A percentile compares a stretch with the other conserved stretches of the same genome.
Evolutionary conservation across 2,113 vertebrate species (phyloP).

Genomic region (Octodon degus): DNA sequence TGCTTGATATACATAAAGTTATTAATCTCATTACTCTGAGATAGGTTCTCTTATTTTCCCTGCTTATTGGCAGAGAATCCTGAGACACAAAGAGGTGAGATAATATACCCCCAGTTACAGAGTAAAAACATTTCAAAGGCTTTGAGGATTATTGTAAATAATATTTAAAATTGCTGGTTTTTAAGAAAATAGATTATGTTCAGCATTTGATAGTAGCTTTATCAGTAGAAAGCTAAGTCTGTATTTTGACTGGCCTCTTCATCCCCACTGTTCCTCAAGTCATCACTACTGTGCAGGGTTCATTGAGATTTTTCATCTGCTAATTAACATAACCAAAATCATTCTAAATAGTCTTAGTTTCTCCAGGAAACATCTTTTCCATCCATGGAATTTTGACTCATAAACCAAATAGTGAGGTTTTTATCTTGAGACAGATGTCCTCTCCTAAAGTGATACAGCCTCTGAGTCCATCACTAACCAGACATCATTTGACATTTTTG

Average conservation of each 20-base stretch:
- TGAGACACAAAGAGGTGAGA: neutral
- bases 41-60: neutral
- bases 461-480: neutral
- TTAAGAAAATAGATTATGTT: neutral
- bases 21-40: neutral
- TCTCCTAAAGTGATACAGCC: neutral
- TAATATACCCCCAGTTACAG: neutral
- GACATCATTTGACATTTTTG: neutral
- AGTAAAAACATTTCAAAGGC: neutral
- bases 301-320: neutral
- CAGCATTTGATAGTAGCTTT: neutral
- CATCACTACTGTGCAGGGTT: neutral
- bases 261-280: neutral
- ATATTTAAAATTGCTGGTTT: constrained; percentile 37
- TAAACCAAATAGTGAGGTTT: constrained; percentile 21
- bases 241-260: neutral
- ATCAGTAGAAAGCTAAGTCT: neutral
- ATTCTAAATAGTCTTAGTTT: neutral
- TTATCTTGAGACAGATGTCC: neutral
- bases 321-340: neutral
- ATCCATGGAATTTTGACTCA: constrained; percentile 32
- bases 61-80: neutral
- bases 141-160: neutral
- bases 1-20: neutral
- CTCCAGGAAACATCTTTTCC: neutral